These are phyloP conservation scores for Siniperca knerii DNA, from an alignment of 2,113 vertebrate species.

Conservation along the genomic window DNA sequence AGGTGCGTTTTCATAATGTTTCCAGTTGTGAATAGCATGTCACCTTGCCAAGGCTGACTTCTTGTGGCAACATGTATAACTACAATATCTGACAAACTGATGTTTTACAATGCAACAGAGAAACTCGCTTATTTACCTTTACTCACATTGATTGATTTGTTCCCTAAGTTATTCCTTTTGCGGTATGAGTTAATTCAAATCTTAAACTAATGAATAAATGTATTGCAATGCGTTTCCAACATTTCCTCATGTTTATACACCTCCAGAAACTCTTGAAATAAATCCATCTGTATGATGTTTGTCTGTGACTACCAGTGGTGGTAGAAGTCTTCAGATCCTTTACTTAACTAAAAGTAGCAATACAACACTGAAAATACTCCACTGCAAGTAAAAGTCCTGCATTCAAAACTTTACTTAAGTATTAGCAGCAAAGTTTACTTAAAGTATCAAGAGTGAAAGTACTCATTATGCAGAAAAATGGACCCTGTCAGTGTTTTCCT, in stretches of 20 bases:
- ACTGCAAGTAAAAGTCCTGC: too few species aligned
- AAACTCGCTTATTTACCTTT: slow-evolving; percentile 9
- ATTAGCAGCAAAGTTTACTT: too few species aligned
- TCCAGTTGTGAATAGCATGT: slow-evolving; percentile 11
- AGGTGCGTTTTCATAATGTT: slow-evolving; percentile 53
- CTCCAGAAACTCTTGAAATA: slow-evolving; percentile 20
- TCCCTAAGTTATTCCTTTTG: slow-evolving; percentile 54
- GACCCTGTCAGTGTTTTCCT: too few species aligned
- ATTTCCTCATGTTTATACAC: slow-evolving; percentile 3
- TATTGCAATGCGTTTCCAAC: slow-evolving; percentile 13
- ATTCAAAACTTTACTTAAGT: too few species aligned
- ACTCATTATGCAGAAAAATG: too few species aligned
- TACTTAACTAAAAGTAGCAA: too few species aligned
- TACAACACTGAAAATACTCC: too few species aligned
- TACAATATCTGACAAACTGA: slow-evolving; percentile 36
- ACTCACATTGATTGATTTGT: slow-evolving; percentile 21
- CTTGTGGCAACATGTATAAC: slow-evolving; percentile 71
- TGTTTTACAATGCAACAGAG: slow-evolving; percentile 4
- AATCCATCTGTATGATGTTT: slow-evolving; percentile 26
- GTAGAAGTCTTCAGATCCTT: too few species aligned
- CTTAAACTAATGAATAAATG: slow-evolving; percentile 29
- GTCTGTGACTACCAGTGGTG: too few species aligned
- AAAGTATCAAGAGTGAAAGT: too few species aligned
- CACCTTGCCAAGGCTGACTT: slow-evolving; percentile 63
- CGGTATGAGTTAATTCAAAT: slow-evolving; percentile 39